phyloP scores from a whole-genome alignment of 2,888 invertebrate species.

The Siphlonurus alternatus region DNA sequence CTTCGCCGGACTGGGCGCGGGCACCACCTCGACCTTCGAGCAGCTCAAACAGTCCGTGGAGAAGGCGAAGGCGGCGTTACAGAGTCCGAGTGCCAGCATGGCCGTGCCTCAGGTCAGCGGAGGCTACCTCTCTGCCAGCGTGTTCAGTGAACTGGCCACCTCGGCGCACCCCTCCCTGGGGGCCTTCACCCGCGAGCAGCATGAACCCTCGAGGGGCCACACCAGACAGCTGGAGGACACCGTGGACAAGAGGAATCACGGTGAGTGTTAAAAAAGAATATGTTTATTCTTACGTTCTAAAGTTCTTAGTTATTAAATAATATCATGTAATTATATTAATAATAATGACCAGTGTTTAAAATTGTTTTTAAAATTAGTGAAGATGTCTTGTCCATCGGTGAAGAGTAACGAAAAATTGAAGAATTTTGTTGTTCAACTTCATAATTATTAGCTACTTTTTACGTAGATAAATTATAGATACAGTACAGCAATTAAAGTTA shows the following conservation, averaged over 20 bases:
- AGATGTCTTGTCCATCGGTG: too few species aligned
- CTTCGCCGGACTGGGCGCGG: constrained; percentile 33
- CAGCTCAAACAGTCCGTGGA: constrained; percentile 80
- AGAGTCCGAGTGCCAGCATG: constrained; percentile 20
- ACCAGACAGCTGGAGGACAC: not conserved
- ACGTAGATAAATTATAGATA: too few species aligned
- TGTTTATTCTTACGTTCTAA: too few species aligned
- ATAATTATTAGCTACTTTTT: too few species aligned
- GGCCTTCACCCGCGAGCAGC: not conserved
- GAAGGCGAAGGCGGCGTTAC: constrained; percentile 74
- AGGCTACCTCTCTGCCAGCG: not conserved
- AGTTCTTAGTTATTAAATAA: too few species aligned
- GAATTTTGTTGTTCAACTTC: too few species aligned
- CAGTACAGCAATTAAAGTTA: too few species aligned
- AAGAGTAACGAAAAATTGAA: too few species aligned
- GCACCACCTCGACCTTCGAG: constrained; percentile 70
- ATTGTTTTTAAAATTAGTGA: too few species aligned
- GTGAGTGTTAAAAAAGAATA: too few species aligned
- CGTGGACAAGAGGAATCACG: not conserved
- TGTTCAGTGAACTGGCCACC: not conserved
- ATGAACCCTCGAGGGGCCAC: not conserved
- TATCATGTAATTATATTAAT: too few species aligned
- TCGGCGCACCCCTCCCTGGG: not conserved
- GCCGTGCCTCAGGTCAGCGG: not conserved
- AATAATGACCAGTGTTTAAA: too few species aligned